A percentile compares a stretch with the other conserved stretches of the same genome.
These are phyloP conservation scores for Epizoanthus fatuus DNA, from an alignment of 92 coral and sea anemone genomes.

Conservation along the genomic window DNA sequence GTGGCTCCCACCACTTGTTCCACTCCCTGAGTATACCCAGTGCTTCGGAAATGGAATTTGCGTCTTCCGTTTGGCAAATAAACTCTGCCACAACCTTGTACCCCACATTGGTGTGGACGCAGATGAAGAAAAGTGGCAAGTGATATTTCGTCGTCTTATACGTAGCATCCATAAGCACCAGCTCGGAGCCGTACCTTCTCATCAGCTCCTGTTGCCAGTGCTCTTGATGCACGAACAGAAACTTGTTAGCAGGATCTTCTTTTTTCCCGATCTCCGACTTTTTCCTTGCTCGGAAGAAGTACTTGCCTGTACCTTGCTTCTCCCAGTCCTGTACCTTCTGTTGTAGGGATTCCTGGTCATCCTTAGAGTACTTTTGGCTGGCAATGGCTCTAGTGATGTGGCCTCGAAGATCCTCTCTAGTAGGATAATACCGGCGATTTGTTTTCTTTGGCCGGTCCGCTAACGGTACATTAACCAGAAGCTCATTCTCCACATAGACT, in stretches of 20 bases:
- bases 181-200: constrained; percentile 54
- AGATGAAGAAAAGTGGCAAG: constrained; percentile 65
- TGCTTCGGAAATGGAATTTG: constrained; percentile 11
- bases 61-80: constrained; percentile 25
- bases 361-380: constrained; percentile 45
- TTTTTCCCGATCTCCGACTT: constrained; percentile 19
- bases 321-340: constrained; percentile 58
- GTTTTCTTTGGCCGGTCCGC: constrained; percentile 31
- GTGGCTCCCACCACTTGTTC: constrained; percentile 13
- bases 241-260: constrained; percentile 29
- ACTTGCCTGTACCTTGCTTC: constrained; percentile 35
- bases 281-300: constrained; percentile 48
- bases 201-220: constrained; percentile 62
- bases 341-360: constrained; percentile 64
- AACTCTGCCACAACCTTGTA: constrained; percentile 52
- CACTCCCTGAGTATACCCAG: neutral
- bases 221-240: constrained; percentile 73
- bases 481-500: constrained; percentile 43
- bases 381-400: constrained; percentile 62
- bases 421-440: constrained; percentile 55
- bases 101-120: constrained; percentile 47
- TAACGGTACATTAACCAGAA: constrained; percentile 23
- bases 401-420: constrained; percentile 58
- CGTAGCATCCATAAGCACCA: constrained; percentile 65
- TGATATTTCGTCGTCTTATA: constrained; percentile 68